A percentile compares a stretch with the other conserved stretches of the same genome.
These are phyloP conservation scores for Nerophis ophidion DNA, from an alignment of 2,113 vertebrate species.

Conservation along the genomic window DNA sequence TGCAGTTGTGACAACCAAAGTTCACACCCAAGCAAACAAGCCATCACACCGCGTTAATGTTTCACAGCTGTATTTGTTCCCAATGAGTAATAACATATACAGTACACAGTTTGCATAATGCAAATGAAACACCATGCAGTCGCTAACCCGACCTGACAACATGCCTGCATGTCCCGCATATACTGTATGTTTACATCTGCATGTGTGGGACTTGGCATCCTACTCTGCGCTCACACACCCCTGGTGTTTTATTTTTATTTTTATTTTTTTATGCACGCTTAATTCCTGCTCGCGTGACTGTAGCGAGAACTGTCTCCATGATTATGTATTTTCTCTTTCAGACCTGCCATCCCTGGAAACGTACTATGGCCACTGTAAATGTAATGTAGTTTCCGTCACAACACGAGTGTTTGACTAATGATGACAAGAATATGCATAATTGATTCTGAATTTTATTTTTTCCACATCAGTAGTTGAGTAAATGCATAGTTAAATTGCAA, in stretches of 20 bases:
- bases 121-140: constrained; percentile 12
- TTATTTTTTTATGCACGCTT: constrained; percentile 29
- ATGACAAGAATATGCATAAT: too few relatives aligned
- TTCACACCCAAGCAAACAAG: not conserved
- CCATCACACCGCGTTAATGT: constrained; percentile 12
- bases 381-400: too few relatives aligned
- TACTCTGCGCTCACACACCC: constrained; percentile 21
- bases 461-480: too few relatives aligned
- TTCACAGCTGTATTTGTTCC: constrained; percentile 14
- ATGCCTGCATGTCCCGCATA: constrained; percentile 18
- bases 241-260: constrained; percentile 19
- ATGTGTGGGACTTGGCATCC: constrained; percentile 29
- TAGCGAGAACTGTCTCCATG: constrained; percentile 13
- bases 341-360: not conserved
- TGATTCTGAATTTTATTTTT: too few relatives aligned
- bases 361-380: too few relatives aligned
- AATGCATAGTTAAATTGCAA: too few relatives aligned
- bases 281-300: constrained; percentile 37
- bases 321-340: constrained; percentile 10
- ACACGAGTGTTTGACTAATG: too few relatives aligned
- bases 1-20: too few relatives aligned
- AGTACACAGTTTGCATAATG: constrained; percentile 12
- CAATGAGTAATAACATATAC: constrained; percentile 19
- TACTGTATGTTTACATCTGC: constrained; percentile 16
- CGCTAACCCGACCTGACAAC: constrained; percentile 31